Conservation (phyloP, 2,888 invertebrate genomes). For the Eupithecia pulchellata region DNA sequence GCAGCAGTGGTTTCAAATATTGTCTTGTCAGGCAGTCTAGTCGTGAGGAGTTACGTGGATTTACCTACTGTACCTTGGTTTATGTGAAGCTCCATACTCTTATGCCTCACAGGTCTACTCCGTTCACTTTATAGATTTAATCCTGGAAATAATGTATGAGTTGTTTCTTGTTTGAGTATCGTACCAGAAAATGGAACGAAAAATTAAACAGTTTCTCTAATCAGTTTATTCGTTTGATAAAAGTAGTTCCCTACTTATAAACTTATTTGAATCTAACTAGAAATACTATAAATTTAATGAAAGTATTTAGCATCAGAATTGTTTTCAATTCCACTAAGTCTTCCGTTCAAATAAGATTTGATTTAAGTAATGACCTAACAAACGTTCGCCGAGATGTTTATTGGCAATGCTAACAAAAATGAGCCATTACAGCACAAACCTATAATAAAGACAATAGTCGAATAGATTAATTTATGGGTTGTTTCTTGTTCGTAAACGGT, state of each 20-base stretch:
- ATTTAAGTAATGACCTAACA: slow-evolving; percentile 7
- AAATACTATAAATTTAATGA: neutral
- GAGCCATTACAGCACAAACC: slow-evolving; percentile 73
- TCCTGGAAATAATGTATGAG: neutral
- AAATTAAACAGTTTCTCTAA: no score
- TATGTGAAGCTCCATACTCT: slow-evolving; percentile 62
- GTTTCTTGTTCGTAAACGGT: no score
- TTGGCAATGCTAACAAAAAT: slow-evolving; percentile 76
- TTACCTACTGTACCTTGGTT: slow-evolving; percentile 69
- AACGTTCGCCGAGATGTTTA: slow-evolving; percentile 50
- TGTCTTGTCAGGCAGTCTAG: slow-evolving; percentile 75
- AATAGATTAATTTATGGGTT: no score
- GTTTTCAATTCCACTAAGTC: neutral
- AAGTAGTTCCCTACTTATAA: no score
- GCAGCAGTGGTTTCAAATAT: slow-evolving; percentile 74
- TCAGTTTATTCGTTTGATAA: neutral
- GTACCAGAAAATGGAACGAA: no score
- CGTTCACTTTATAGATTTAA: neutral
- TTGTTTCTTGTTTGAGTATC: no score
- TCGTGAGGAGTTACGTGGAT: slow-evolving; percentile 71
- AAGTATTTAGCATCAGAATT: neutral
- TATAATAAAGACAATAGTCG: slow-evolving; percentile 81
- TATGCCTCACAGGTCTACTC: neutral
- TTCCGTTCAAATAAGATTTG: neutral
- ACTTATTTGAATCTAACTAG: neutral